phyloP scores from a whole-genome alignment of 2,113 vertebrate genomes.

The Corydoras sp. region DNA sequence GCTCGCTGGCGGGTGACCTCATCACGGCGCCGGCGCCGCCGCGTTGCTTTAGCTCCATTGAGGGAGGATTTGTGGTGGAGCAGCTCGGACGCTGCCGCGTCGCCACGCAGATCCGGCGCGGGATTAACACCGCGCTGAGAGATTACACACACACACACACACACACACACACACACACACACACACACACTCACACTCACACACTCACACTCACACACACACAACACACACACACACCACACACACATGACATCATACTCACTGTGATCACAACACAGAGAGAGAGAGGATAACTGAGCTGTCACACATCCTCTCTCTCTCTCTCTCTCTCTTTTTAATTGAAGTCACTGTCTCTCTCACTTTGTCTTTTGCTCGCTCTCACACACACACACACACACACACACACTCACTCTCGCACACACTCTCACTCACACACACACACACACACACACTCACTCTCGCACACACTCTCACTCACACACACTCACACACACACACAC shows the following conservation, averaged over 20 bases:
- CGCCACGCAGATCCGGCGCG: neutral
- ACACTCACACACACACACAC: no score
- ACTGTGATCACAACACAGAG: neutral
- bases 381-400: no score
- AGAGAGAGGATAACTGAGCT: constrained; percentile 21
- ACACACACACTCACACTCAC: neutral
- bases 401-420: no score
- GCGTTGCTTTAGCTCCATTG: neutral
- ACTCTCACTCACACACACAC: no score
- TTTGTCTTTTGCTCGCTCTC: no score
- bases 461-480: no score
- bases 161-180: constrained; percentile 11
- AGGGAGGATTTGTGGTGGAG: constrained; percentile 19
- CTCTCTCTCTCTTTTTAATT: neutral
- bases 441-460: no score
- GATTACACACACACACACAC: constrained; percentile 43
- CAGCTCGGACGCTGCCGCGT: neutral
- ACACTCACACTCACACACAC: constrained; percentile 25
- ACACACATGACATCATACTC: constrained; percentile 21
- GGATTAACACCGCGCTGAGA: constrained; percentile 49
- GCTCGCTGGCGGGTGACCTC: neutral
- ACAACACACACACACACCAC: no score
- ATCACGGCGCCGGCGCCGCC: neutral
- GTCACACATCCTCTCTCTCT: neutral
- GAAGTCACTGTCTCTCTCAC: no score